Evolutionary conservation across 2,888 invertebrate species (phyloP).

Genomic region (Gasteruption jaculator): DNA sequence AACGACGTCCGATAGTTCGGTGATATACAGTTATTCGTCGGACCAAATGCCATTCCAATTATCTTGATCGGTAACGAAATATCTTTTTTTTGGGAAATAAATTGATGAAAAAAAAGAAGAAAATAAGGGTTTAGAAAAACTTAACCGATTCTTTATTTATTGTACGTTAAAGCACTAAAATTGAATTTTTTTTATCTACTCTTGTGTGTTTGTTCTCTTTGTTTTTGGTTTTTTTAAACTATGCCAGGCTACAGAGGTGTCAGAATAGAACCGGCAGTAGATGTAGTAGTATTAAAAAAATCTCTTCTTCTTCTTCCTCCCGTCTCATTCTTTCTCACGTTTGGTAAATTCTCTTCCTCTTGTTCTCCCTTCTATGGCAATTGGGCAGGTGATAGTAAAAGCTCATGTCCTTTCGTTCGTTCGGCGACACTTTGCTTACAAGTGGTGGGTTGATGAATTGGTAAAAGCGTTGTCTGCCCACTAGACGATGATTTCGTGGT

Average conservation of each 20-base stretch:
- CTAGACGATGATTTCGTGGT: conserved; percentile 19
- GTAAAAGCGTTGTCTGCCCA: conserved; percentile 23
- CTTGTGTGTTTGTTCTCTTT: conserved; percentile 11
- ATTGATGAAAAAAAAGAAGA: no score
- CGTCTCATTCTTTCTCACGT: conserved; percentile 7
- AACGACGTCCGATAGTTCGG: conserved; percentile 45
- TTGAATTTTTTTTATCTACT: conserved; percentile 25
- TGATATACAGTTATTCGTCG: conserved; percentile 46
- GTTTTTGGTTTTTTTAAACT: not conserved
- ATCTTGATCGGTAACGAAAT: conserved; percentile 37
- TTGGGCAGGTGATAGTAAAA: conserved; percentile 44
- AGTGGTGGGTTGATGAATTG: no score
- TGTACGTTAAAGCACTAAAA: conserved; percentile 25
- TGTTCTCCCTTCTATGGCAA: conserved; percentile 31
- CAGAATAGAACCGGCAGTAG: conserved; percentile 37
- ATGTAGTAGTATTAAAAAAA: conserved; percentile 20
- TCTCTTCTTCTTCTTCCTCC: conserved; percentile 4
- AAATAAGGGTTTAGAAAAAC: conserved; percentile 33
- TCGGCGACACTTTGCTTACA: no score
- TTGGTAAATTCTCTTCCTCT: conserved; percentile 8
- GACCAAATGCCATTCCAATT: conserved; percentile 50
- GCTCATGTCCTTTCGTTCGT: conserved; percentile 40
- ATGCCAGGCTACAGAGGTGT: not conserved
- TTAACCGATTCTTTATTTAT: conserved; percentile 38
- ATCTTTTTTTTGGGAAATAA: no score